Evolutionary conservation across 2,113 vertebrate species (phyloP).

Genomic region (Bubo blakistoni): DNA sequence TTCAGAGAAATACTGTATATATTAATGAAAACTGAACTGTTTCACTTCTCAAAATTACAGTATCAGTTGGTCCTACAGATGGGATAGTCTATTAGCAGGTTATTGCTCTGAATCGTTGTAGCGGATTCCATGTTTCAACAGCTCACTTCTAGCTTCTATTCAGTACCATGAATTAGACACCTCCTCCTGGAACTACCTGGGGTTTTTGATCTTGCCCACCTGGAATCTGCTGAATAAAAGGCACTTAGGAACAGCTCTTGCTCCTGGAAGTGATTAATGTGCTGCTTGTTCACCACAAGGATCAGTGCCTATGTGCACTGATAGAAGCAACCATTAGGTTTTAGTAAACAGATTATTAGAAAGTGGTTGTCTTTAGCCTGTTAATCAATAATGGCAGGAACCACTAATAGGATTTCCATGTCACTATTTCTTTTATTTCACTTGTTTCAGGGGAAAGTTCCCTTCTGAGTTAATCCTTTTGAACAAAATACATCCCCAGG

Average conservation of each 20-base stretch:
- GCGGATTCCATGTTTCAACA: background rate
- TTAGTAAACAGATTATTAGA: constrained; percentile 19
- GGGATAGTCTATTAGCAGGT: background rate
- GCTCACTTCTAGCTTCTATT: background rate
- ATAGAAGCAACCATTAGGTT: background rate
- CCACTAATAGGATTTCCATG: constrained; percentile 28
- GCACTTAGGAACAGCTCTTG: background rate
- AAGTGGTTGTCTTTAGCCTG: background rate
- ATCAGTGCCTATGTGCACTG: background rate
- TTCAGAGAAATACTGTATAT: background rate
- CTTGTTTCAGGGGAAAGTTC: constrained; percentile 28
- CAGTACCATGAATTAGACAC: background rate
- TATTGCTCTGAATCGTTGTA: background rate
- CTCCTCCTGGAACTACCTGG: background rate
- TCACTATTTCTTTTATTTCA: background rate
- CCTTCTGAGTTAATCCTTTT: constrained; percentile 34
- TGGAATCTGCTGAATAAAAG: background rate
- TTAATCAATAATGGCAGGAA: constrained; percentile 18
- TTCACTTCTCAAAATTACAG: background rate
- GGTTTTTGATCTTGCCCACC: background rate
- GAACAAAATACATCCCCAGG: background rate
- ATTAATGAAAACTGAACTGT: background rate
- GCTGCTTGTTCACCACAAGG: background rate
- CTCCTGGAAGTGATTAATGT: background rate
- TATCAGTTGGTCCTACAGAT: background rate